Evolutionary conservation across 2,797 vertebrate species (phyloP), one percentile per base, ranked within the genome.

Genomic region (Telmatherina bonti): DNA sequence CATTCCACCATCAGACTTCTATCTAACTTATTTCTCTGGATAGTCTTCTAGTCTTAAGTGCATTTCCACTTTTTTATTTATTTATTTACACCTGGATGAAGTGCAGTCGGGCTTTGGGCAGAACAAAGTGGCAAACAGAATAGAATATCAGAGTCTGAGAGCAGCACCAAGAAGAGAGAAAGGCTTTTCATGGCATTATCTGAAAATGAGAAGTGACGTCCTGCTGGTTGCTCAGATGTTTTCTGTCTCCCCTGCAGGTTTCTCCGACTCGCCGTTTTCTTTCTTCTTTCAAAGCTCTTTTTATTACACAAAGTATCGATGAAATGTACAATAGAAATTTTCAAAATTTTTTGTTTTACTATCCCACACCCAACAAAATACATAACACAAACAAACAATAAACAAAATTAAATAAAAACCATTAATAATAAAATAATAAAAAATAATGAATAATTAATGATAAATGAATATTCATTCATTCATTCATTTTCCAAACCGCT

Each of bases 121-220:
- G 26, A 54, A 62, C 55, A 55, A 22, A 57, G 54, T 13, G 18
- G 35, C 38, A 78, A 76, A 67, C 51, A 36, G 35, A 54, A 74
- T 73, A 12, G 67, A 70, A 68, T 61, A 67, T 60, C 16, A 58
- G 26, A 74, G 29, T 33, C 22, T 26, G 5, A 45, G 20, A 57
- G 11, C 27, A 5, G 20, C 53, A 53, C 8, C 6, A 5, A 47
- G 51, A 36, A 16, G 43, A 47, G 53, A 53, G 33, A 22, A 52
- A 61, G 52, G 30, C 31, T 70, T 58, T 70, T 59, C 9, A 5
- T 45, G 63, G 24, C 11, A 12, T 57, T 76, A 66, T 71, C 53
- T 65, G 35, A 64, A 69, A 71, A 61, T 30, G 22, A 51, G 20
- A 29, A 72, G n/a, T 41, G 9, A 61, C 22, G 18, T 66, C 63